Evolutionary conservation across 2,888 invertebrate genomes (phyloP), one percentile per base, ranked within the genome.

Genomic region (Papilio gigon): DNA sequence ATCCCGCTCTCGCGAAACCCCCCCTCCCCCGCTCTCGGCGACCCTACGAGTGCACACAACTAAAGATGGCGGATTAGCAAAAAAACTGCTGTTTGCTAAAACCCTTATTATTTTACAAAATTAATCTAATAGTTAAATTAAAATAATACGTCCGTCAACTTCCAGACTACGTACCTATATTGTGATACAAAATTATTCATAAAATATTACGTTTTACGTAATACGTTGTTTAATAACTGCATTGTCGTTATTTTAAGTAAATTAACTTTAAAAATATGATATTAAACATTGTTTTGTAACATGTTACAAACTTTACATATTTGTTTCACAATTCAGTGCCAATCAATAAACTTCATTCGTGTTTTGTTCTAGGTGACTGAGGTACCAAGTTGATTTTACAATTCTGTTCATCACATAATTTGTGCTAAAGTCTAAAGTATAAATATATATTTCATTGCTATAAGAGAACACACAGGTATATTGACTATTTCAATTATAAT

Each of bases 41-140:
- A 56, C 75, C 72, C 79, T 77, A 77, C 68, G 78, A 76, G 80
- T 85, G 86, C 87, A 85, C 83, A 82, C 86, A 89, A 89, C 86
- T 89, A 89, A 90, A 90, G 88, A 90, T 90, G 90, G 90, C 90
- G 83, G 89, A 82, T 81, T 79, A 77, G 72, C 74, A 75, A 76
- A 75, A 75, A 74, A 62, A 20, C 8, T 47, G 17, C 44, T 47
- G 40, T 65, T 42, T 61, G 53, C 25, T 40, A 17, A 27, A 17
- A 58, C 22, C n/a, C 37, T 42, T 14, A 44, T 14, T 47, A 40
- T 22, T 44, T 11, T 61, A 30, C 25, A 60, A 12, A 22, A 20
- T 35, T 35, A 35, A 35, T 35, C 33, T 11, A 35, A 35, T 35
- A 35, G 9, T 4, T 44, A 44, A 20, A 1, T 20, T 20, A 9